phyloP scores from a whole-genome alignment of 2,113 vertebrate species.

The Crotalus helleri region DNA sequence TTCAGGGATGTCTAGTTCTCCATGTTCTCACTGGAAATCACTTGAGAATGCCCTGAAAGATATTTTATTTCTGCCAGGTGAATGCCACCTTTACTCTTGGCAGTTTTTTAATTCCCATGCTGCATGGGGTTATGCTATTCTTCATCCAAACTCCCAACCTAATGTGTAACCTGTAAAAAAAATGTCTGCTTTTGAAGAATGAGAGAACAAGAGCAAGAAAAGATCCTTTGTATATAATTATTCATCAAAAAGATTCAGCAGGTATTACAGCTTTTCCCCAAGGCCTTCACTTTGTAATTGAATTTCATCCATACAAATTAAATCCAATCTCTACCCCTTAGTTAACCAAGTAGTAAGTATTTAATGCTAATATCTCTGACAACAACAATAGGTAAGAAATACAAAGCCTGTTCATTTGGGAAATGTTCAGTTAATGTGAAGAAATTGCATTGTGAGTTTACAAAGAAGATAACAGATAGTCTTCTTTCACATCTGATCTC shows the following conservation, averaged over 20 bases:
- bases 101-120: conserved; percentile 49
- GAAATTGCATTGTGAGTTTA: background rate
- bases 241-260: conserved; percentile 66
- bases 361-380: conserved; percentile 69
- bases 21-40: background rate
- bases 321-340: conserved; percentile 68
- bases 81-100: conserved; percentile 58
- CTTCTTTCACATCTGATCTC: background rate
- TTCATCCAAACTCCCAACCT: conserved; percentile 50
- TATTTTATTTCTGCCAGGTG: conserved; percentile 56
- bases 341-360: conserved; percentile 69
- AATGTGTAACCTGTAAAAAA: conserved; percentile 48
- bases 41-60: conserved; percentile 59
- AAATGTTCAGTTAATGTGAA: background rate
- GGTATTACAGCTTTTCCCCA: conserved; percentile 59
- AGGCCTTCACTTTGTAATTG: conserved; percentile 68
- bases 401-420: conserved; percentile 27
- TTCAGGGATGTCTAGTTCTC: background rate
- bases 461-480: background rate
- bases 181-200: conserved; percentile 42
- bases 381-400: conserved; percentile 57
- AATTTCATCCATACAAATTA: conserved; percentile 72
- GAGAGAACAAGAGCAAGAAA: background rate
- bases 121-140: conserved; percentile 37
- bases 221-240: conserved; percentile 64